phyloP scores from a whole-genome alignment of 1,140 invertebrate genomes.

The Drosophila cardini region DNA sequence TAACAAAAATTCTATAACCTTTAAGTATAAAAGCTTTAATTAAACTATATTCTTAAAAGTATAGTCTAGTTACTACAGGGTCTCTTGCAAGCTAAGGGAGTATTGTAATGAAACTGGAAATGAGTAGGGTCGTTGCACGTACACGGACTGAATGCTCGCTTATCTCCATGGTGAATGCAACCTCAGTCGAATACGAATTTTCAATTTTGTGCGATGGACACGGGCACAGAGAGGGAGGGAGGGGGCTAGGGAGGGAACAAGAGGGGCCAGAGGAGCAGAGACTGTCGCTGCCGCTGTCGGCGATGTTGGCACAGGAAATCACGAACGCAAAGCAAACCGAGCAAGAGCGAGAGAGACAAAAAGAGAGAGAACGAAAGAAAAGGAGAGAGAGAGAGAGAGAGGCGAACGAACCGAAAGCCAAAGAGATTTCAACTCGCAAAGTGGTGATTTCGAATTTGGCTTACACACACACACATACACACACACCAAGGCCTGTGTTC shows the following conservation, averaged over 20 bases:
- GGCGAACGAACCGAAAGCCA: slow-evolving; percentile 55
- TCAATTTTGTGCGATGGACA: slow-evolving; percentile 41
- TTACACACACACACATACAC: slow-evolving; percentile 47
- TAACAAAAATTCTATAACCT: no score
- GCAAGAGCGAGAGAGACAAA: neutral
- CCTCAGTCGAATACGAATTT: slow-evolving; percentile 51
- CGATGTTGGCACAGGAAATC: slow-evolving; percentile 45
- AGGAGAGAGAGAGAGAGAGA: slow-evolving; percentile 11
- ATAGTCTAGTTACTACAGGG: neutral
- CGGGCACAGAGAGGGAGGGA: neutral
- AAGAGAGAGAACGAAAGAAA: neutral
- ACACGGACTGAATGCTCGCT: slow-evolving; percentile 7
- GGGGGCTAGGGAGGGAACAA: slow-evolving; percentile 3
- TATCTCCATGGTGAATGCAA: slow-evolving; percentile 27
- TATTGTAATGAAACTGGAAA: slow-evolving; percentile 8
- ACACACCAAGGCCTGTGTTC: slow-evolving; percentile 1
- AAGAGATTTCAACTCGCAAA: slow-evolving; percentile 78
- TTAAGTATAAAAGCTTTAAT: no score
- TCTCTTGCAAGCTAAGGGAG: no score
- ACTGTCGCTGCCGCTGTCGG: slow-evolving; percentile 11
- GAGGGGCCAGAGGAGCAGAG: slow-evolving; percentile 3
- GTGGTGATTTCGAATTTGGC: slow-evolving; percentile 78
- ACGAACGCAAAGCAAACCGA: slow-evolving; percentile 45
- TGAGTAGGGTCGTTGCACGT: slow-evolving; percentile 22
- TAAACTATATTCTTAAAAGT: neutral